phyloP scores from a whole-genome alignment of 2,113 vertebrate species.

The Petrocephalus microphthalmus region DNA sequence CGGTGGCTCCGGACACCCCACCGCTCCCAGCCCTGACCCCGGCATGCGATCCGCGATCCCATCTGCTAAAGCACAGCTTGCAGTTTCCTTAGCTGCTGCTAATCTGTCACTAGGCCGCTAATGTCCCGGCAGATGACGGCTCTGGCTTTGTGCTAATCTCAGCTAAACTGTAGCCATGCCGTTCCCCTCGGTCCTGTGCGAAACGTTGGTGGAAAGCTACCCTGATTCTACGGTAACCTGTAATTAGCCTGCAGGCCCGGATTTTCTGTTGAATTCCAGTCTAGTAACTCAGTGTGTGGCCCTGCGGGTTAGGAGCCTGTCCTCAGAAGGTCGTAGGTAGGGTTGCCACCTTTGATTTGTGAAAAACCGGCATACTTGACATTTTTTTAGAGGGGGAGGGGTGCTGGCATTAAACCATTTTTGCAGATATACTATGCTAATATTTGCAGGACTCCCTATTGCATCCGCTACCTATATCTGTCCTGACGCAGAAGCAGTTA shows the following conservation, averaged over 20 bases:
- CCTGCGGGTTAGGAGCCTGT: neutral
- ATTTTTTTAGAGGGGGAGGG: no score
- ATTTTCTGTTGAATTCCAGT: neutral
- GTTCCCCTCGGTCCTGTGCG: neutral
- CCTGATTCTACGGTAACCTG: neutral
- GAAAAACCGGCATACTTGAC: no score
- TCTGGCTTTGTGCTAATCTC: neutral
- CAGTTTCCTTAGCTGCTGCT: neutral
- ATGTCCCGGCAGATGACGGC: slow-evolving; percentile 47
- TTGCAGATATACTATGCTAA: no score
- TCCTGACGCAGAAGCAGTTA: no score
- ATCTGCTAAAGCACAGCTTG: neutral
- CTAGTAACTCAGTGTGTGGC: neutral
- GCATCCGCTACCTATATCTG: no score
- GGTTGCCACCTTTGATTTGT: no score
- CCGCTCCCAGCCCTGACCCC: neutral
- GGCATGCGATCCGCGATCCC: neutral
- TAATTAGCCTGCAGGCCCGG: neutral
- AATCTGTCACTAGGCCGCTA: slow-evolving; percentile 36
- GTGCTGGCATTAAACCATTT: no score
- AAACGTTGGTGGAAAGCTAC: neutral
- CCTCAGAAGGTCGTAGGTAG: neutral
- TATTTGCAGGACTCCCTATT: no score
- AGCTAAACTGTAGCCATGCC: neutral
- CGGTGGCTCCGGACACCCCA: neutral